These are phyloP conservation scores for Crypturellus tataupa DNA, from an alignment of 2,797 vertebrate genomes.

Conservation along the genomic window DNA sequence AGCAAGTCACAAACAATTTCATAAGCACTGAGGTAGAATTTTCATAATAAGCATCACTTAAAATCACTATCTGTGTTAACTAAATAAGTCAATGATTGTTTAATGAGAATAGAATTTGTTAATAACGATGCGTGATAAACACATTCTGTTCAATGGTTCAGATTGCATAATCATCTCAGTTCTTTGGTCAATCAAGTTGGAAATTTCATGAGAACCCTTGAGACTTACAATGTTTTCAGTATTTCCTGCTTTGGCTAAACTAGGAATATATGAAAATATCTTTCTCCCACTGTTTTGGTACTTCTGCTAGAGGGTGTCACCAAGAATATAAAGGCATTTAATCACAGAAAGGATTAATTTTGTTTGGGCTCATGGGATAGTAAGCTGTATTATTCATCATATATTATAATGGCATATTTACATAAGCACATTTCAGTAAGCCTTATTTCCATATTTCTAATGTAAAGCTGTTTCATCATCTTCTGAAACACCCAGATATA, in stretches of 20 bases:
- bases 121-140: background rate
- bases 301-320: background rate
- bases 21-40: background rate
- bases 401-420: background rate
- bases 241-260: background rate
- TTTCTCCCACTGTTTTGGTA: background rate
- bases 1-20: slow-evolving; percentile 15
- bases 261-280: background rate
- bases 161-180: background rate
- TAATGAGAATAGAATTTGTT: background rate
- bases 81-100: slow-evolving; percentile 11
- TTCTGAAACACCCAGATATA: background rate
- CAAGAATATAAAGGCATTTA: background rate
- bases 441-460: background rate
- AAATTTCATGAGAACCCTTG: background rate
- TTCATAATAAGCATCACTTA: background rate
- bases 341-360: background rate
- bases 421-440: background rate
- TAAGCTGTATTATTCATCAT: background rate
- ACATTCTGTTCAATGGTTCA: background rate
- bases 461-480: background rate
- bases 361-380: background rate
- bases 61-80: background rate
- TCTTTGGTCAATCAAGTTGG: background rate
- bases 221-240: background rate